A percentile compares a stretch with the other conserved stretches of the same genome.
Evolutionary conservation across 2,113 vertebrate genomes (phyloP).

Genomic region (Cinclus mexicanus): DNA sequence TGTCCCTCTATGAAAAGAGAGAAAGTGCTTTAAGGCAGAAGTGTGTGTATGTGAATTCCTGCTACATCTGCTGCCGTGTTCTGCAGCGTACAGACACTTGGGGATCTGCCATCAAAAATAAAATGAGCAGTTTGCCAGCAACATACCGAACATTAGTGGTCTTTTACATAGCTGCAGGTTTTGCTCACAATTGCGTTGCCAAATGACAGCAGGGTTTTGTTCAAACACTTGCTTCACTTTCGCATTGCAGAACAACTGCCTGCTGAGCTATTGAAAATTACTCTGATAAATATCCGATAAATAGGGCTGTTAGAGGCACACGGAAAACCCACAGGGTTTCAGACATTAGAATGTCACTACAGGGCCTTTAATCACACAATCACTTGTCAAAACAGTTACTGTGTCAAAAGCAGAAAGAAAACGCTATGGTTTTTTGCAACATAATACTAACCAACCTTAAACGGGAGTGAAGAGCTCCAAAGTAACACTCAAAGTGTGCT

Average conservation of each 20-base stretch:
- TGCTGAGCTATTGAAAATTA: not conserved
- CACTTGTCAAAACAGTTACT: not conserved
- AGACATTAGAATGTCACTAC: not conserved
- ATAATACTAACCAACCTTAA: not conserved
- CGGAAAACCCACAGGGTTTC: not conserved
- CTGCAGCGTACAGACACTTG: not conserved
- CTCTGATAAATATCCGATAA: not conserved
- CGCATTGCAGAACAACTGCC: not conserved
- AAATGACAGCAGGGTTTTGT: slow-evolving; percentile 26
- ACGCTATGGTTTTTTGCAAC: not conserved
- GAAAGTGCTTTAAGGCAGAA: not conserved
- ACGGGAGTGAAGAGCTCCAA: not conserved
- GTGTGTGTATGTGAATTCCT: not conserved
- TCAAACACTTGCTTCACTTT: not conserved
- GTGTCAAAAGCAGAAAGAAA: slow-evolving; percentile 7
- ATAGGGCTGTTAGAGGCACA: not conserved
- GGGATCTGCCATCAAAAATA: slow-evolving; percentile 41
- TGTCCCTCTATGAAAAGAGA: not conserved
- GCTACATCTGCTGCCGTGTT: not conserved
- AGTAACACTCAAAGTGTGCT: not conserved
- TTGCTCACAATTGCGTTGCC: not conserved
- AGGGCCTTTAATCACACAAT: not conserved
- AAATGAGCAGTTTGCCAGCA: slow-evolving; percentile 31
- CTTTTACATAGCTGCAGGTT: slow-evolving; percentile 16
- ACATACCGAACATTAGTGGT: slow-evolving; percentile 41